A percentile compares a stretch with the other conserved stretches of the same genome.
Evolutionary conservation across 2,113 vertebrate species (phyloP).

Genomic region (Monarcha castaneiventris): DNA sequence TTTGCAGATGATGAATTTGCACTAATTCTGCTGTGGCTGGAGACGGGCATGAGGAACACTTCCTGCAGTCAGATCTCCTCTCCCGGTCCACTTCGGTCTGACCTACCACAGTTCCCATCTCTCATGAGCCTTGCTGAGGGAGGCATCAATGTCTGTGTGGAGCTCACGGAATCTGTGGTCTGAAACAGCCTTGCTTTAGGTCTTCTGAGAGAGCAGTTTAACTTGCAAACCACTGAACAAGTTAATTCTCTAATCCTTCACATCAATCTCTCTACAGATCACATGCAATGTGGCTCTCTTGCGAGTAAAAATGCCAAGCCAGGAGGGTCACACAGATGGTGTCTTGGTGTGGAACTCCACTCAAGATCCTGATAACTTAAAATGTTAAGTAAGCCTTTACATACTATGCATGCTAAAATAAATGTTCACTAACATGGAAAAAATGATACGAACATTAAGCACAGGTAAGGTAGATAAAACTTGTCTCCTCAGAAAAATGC

Average conservation of each 20-base stretch:
- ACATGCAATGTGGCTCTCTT: accelerated
- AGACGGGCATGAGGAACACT: not conserved
- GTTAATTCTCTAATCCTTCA: accelerated
- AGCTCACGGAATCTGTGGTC: not conserved
- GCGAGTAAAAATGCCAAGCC: not conserved
- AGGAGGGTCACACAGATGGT: not conserved
- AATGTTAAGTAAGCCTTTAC: not conserved
- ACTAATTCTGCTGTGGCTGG: not conserved
- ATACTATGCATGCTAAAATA: not conserved
- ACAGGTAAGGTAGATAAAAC: not conserved
- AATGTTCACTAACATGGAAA: not conserved
- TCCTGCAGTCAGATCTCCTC: not conserved
- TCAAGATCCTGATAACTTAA: too few relatives aligned
- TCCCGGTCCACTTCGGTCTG: not conserved
- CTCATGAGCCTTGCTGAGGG: not conserved
- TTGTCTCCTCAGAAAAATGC: not conserved
- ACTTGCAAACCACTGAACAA: not conserved
- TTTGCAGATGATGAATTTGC: not conserved
- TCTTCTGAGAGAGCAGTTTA: not conserved
- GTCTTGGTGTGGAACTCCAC: not conserved
- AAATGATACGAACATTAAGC: not conserved
- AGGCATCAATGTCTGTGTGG: accelerated
- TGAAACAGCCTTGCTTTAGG: not conserved
- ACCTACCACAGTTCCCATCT: not conserved
- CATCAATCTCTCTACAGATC: accelerated